Conservation (phyloP, 2,888 invertebrate species). For the Eilema depressum region DNA sequence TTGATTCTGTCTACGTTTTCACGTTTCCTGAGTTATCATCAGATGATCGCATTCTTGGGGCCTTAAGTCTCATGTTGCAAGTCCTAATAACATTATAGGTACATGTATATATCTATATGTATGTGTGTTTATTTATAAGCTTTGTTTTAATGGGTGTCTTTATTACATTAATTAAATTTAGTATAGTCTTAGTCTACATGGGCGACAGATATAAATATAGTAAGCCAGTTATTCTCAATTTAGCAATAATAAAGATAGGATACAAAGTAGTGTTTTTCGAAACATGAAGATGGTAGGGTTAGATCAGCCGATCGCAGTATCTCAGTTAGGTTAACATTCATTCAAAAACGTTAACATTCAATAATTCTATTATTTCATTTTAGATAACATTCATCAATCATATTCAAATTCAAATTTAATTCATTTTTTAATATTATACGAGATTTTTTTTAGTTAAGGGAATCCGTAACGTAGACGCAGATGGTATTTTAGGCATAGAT, state of each 20-base stretch:
- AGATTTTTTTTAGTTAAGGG: not conserved
- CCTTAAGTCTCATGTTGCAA: conserved; percentile 54
- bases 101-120: conserved; percentile 9
- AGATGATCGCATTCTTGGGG: conserved; percentile 51
- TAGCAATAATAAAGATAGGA: conserved; percentile 26
- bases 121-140: conserved; percentile 24
- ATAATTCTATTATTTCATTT: conserved; percentile 3
- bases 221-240: conserved; percentile 16
- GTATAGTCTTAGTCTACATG: conserved; percentile 3
- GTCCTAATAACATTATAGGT: conserved; percentile 29
- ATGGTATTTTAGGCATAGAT: not conserved
- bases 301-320: not conserved
- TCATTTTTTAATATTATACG: not conserved
- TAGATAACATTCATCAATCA: not conserved
- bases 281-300: conserved; percentile 17
- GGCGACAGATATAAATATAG: conserved; percentile 12
- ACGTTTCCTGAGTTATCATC: conserved; percentile 27
- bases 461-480: too few relatives aligned
- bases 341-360: not conserved
- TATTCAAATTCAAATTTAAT: not conserved
- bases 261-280: conserved; percentile 19
- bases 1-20: conserved; percentile 11
- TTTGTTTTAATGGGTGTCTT: conserved; percentile 15
- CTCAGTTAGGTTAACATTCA: not conserved
- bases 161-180: conserved; percentile 10